Base-by-base conservation (phyloP, 2,888 invertebrate genomes). In the Tryphoninae sp. region DNA sequence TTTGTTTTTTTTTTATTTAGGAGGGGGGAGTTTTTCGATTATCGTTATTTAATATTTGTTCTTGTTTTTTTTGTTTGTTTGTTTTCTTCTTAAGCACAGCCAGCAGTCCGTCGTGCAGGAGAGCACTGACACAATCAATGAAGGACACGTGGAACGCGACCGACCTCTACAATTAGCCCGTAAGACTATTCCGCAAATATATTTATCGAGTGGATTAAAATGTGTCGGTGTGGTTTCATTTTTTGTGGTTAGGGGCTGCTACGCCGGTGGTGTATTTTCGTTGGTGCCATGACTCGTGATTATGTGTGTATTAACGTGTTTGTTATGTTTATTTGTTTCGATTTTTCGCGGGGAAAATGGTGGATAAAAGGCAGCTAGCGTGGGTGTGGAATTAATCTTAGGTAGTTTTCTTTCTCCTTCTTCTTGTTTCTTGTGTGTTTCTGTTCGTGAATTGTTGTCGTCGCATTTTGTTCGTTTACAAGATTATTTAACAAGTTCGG, bases 331-430 rank as follows among this genome's bases (percentile, higher is more conserved):
- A 62, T 69, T 9, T 59, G 9, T 73, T 67, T 61, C 19, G 23
- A 19, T 58, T 33, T 64, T 22, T 78, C 67, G 45, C 40, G 67
- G 40, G 40, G 76, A 59, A 42, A 71, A 77, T 82, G 26, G 83
- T 82, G 85, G 81, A 73, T 82, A 83, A 85, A 85, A 83, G 86
- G 85, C 83, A 83, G 79, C 83, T 82, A 84, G 84, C 84, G 79
- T 83, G 78, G 84, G 67, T 80, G 62, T 73, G 68, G 67, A 75
- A 79, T 76, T 75, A 74, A 53, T 65, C 67, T 53, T 59, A 13
- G 16, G 33, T 23, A 61, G 23, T 16, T 58, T 49, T 40, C 64
- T 11, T 45, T 4, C 42, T 51, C 11, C 13, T 33, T 55, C 33
- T 6, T 61, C n/a, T 23, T 23, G 19, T 55, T 1, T 53, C 49